phyloP scores from a whole-genome alignment of 2,113 vertebrate genomes.

The Heloderma charlesbogerti region DNA sequence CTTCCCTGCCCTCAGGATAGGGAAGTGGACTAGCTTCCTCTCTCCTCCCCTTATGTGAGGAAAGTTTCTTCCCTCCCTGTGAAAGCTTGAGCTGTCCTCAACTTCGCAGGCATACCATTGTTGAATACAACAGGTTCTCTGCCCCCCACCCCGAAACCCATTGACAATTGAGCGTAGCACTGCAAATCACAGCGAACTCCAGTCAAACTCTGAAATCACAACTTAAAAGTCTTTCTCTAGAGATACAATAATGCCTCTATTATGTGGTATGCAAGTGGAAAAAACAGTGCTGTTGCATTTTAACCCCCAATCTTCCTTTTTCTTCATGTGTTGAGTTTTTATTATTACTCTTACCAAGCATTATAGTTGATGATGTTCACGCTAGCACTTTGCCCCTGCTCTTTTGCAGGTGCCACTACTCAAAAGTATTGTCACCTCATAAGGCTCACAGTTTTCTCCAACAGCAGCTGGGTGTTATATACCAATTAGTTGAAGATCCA shows the following conservation, averaged over 20 bases:
- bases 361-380: not conserved
- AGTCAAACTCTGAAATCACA: constrained; percentile 43
- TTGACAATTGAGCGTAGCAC: constrained; percentile 49
- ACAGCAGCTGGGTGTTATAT: not conserved
- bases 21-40: constrained; percentile 22
- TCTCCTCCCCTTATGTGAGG: constrained; percentile 6
- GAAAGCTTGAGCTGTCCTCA: constrained; percentile 18
- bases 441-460: not conserved
- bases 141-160: not conserved
- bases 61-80: not conserved
- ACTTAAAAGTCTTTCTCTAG: constrained; percentile 18
- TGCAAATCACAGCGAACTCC: constrained; percentile 40
- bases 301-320: not conserved
- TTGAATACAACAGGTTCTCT: constrained; percentile 24
- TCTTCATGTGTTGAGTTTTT: not conserved
- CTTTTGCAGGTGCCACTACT: not conserved
- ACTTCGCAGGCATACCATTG: constrained; percentile 49
- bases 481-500: not conserved
- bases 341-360: not conserved
- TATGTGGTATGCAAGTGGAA: not conserved
- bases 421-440: not conserved
- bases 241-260: constrained; percentile 24
- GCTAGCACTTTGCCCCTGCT: not conserved
- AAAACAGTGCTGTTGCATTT: not conserved
- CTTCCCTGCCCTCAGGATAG: not conserved